Conservation (phyloP, 2,113 vertebrate species). For the Sialia sialis region DNA sequence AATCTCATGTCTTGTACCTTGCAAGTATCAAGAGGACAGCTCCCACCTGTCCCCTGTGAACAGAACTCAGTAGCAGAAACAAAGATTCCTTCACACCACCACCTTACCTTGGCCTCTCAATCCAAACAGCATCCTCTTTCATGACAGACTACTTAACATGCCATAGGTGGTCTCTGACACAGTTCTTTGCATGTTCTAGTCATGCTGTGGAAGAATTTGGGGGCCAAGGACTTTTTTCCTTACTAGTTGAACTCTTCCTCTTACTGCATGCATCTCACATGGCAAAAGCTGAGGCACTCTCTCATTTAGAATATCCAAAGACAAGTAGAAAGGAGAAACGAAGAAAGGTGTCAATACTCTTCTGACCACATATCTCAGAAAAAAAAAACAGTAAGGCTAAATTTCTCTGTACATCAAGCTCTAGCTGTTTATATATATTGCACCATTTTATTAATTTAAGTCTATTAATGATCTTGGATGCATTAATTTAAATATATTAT, state of each 20-base stretch:
- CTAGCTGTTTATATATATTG: not conserved
- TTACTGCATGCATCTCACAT: not conserved
- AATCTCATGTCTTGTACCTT: not conserved
- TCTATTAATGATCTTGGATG: not conserved
- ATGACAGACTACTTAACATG: not conserved
- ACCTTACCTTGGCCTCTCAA: not conserved
- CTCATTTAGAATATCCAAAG: not conserved
- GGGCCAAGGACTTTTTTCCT: not conserved
- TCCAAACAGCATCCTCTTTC: not conserved
- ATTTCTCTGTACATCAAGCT: not conserved
- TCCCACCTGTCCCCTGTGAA: not conserved
- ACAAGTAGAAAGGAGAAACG: not conserved
- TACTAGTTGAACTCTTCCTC: not conserved
- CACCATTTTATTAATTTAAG: not conserved
- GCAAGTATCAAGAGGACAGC: not conserved
- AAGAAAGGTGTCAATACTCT: not conserved
- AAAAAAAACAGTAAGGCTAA: not conserved
- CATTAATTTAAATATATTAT: not conserved
- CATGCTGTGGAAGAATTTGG: not conserved
- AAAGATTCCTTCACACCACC: not conserved
- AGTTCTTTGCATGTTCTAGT: not conserved
- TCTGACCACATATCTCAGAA: not conserved
- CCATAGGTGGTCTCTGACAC: not conserved
- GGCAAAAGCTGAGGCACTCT: not conserved
- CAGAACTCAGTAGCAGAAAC: not conserved